Conservation (phyloP, 2,797 vertebrate genomes). For the Enteromius thamalakanensis region DNA sequence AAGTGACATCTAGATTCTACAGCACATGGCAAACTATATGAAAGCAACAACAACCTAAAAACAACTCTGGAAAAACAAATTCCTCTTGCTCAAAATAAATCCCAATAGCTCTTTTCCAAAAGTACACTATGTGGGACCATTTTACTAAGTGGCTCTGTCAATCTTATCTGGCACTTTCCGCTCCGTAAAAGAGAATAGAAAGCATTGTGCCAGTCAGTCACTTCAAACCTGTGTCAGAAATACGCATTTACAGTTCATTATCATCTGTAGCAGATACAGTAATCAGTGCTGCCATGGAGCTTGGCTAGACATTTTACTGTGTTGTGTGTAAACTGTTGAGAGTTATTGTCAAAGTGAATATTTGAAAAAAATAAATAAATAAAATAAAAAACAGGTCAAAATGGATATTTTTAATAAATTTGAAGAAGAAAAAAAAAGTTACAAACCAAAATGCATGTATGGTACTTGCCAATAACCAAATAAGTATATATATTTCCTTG, state of each 20-base stretch:
- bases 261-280: slow-evolving; percentile 59
- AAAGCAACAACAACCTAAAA: background rate
- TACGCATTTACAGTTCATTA: slow-evolving; percentile 57
- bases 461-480: background rate
- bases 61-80: background rate
- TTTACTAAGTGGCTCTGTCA: slow-evolving; percentile 49
- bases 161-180: slow-evolving; percentile 55
- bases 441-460: background rate
- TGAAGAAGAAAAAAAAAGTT: no score
- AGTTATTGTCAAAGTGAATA: slow-evolving; percentile 35
- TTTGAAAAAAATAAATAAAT: background rate
- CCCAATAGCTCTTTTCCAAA: slow-evolving; percentile 12
- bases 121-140: slow-evolving; percentile 12
- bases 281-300: slow-evolving; percentile 68
- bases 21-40: background rate
- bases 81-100: slow-evolving; percentile 32
- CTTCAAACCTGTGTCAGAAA: slow-evolving; percentile 59
- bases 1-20: background rate
- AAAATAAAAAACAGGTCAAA: background rate
- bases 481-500: background rate
- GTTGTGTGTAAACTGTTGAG: slow-evolving; percentile 52
- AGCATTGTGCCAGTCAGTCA: slow-evolving; percentile 54
- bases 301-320: slow-evolving; percentile 61
- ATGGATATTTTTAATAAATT: background rate
- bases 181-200: slow-evolving; percentile 49